phyloP scores from a whole-genome alignment of 1,140 invertebrate species.

The Drosophila nasuta region DNA sequence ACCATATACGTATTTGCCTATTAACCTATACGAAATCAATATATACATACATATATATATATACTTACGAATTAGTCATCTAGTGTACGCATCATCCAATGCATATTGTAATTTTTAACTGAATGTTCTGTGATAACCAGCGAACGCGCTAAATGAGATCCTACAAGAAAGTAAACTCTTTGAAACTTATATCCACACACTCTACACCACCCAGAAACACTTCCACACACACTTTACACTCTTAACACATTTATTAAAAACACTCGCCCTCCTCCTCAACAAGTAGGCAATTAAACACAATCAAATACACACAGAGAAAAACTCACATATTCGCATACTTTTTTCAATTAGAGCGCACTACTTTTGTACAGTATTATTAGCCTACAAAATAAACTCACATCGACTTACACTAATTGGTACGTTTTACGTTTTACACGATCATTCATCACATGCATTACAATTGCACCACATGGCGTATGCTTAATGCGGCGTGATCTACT shows the following conservation, averaged over 20 bases:
- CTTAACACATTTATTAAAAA: conserved; percentile 12
- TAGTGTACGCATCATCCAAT: conserved; percentile 80
- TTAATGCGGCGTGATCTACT: conserved; percentile 34
- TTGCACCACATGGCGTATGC: conserved; percentile 47
- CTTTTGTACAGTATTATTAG: conserved; percentile 10
- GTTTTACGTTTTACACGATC: conserved; percentile 36
- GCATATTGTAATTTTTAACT: conserved; percentile 81
- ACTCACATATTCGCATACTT: conserved; percentile 16
- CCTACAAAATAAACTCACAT: conserved; percentile 14
- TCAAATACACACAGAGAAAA: conserved; percentile 9
- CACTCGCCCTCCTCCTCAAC: conserved; percentile 9
- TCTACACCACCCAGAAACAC: conserved; percentile 9
- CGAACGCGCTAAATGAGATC: conserved; percentile 52
- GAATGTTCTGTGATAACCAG: conserved; percentile 79
- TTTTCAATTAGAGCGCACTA: conserved; percentile 30
- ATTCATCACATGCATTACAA: conserved; percentile 28
- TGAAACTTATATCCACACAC: conserved; percentile 8
- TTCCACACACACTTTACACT: conserved; percentile 11
- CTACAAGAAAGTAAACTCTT: conserved; percentile 37
- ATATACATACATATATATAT: conserved; percentile 52
- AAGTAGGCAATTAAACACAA: conserved; percentile 27
- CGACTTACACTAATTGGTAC: conserved; percentile 35
- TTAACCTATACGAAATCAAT: conserved; percentile 44
- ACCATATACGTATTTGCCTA: conserved; percentile 50
- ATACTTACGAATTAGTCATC: conserved; percentile 60